Base-by-base conservation (phyloP, 2,797 vertebrate species). In the Enteromius viviparus region DNA sequence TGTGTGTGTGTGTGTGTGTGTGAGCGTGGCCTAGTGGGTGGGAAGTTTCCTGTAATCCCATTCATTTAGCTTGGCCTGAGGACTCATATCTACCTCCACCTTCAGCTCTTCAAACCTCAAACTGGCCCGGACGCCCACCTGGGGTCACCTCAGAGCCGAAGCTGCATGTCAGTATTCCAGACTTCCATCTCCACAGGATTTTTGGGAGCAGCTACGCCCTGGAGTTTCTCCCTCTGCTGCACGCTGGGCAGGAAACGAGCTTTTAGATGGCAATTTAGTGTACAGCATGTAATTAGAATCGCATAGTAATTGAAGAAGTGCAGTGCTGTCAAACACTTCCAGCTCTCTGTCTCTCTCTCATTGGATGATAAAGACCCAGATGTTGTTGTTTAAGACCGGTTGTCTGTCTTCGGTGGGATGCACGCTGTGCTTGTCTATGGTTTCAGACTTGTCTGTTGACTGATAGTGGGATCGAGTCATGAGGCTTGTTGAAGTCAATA, bases 41-140 rank as follows among this genome's bases (percentile, higher is more conserved):
- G 88, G 90, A 90, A 90, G 87, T 88, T 93, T 94, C 88, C 90
- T 93, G 89, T 92, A 87, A 89, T 90, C 91, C 87, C 89, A 87
- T 90, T 92, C 80, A 86, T 84, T 81, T 86, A 80, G 86, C 88
- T 87, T 87, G 81, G 86, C 65, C 78, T 87, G 85, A 86, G 88
- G 87, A 79, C 42, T 64, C n/a, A 19, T 81, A 81, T 82, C 0
- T 84, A 76, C 65, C 86, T 78, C 77, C 32, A 51, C 77, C 47
- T 45, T 84, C 55, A 45, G 76, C 74, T 79, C 83, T 71, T 40
- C 3, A 23, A 80, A 40, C 88, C 89, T 88, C 85, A 91, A 89
- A 81, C 34, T 2, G 12, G 68, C 49, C 69, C 72, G 32, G 88
- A 88, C 84, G 80, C 85, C 69, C 82, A 42, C 32, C 26, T 42